Evolutionary conservation across 2,797 vertebrate species (phyloP), one percentile per base, ranked within the genome.

Genomic region (Loriculus beryllinus): DNA sequence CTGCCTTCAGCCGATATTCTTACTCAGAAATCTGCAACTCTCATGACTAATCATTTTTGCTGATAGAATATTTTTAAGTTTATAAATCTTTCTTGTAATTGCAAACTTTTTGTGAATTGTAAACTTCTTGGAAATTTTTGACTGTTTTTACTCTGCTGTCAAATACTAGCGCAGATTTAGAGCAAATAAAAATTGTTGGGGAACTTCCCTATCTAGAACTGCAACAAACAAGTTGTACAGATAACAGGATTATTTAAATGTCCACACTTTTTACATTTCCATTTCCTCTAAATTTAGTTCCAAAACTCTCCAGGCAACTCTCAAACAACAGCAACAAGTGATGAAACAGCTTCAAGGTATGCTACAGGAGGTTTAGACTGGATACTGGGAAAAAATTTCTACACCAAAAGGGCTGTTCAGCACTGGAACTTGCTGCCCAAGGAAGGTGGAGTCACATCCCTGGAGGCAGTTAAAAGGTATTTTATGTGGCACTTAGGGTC

Each of bases 191-290:
- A 84, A 57, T 26, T 31, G 8, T 2, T 69, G n/a, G 18, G n/a
- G 43, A 72, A 87, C n/a, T 8, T 86, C 12, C 40, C 29, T 23
- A 63, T 42, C n/a, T 47, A 65, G 35, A 83, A 87, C 13, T 77
- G 45, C 45, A 63, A 52, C 20, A 51, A 65, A 35, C 2, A 80
- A 88, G 47, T 64, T 85, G 71, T 82, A 75, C 7, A 28, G 12
- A 26, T 60, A 91, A 70, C 26, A 84, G n/a, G 71, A 33, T 45
- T 81, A 64, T 43, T 51, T 78, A 65, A 59, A 87, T 72, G 15
- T 37, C 45, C 31, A 28, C 23, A 25, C 5, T 56, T 68, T 12
- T 56, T 63, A 54, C 20, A 67, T 33, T 79, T 82, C 23, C 5
- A 42, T 88, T 74, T 80, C 22, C 26, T 81, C 40, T 87, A 49